These are phyloP conservation scores for Hyperoodon ampullatus DNA, from an alignment of 2,113 vertebrate genomes.

Conservation along the genomic window DNA sequence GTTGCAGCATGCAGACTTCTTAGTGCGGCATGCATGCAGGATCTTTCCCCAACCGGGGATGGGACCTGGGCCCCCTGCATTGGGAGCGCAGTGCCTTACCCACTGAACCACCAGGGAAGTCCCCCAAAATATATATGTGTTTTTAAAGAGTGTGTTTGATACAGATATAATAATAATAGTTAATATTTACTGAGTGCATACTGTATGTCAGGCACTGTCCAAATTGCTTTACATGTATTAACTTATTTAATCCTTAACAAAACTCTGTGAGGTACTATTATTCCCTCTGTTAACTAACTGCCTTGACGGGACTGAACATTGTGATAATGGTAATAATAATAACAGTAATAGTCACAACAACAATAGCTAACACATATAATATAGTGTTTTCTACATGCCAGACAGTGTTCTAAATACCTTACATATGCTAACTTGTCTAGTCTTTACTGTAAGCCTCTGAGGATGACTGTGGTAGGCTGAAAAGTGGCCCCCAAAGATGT, in stretches of 20 bases:
- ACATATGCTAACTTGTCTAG: not conserved
- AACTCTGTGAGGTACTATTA: not conserved
- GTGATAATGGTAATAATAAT: not conserved
- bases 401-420: not conserved
- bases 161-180: not conserved
- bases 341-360: not conserved
- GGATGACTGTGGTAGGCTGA: not conserved
- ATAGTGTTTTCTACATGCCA: not conserved
- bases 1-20: no score
- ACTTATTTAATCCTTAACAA: slow-evolving; percentile 23
- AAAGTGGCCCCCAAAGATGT: not conserved
- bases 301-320: not conserved
- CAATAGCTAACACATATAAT: not conserved
- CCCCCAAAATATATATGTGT: not conserved
- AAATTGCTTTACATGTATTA: not conserved
- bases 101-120: no score
- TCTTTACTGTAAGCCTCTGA: not conserved
- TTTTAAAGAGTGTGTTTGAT: not conserved
- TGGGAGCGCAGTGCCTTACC: no score
- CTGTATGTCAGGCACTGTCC: not conserved
- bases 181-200: not conserved
- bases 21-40: no score
- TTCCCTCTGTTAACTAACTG: not conserved
- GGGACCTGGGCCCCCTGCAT: no score
- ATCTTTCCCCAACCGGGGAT: no score